Conservation (phyloP, 2,113 vertebrate species). For the Chloroceryle aenea region DNA sequence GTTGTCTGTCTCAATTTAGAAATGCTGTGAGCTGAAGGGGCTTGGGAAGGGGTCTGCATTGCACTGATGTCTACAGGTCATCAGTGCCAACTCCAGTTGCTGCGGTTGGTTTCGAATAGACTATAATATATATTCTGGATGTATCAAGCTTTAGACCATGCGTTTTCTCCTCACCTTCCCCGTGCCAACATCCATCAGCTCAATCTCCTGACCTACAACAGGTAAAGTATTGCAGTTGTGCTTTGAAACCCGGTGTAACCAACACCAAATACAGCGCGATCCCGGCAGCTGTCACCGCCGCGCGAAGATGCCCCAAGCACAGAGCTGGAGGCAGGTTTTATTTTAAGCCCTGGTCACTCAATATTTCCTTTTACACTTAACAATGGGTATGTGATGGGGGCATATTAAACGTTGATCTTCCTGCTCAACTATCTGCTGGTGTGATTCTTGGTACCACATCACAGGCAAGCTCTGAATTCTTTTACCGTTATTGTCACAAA, state of each 20-base stretch:
- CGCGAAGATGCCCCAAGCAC: neutral
- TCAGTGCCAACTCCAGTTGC: neutral
- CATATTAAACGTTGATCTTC: neutral
- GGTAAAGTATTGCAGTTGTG: neutral
- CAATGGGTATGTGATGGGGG: neutral
- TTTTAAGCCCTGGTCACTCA: neutral
- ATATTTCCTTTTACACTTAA: neutral
- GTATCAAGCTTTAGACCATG: neutral
- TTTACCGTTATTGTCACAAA: slow-evolving; percentile 30
- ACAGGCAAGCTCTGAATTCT: neutral
- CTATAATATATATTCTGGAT: neutral
- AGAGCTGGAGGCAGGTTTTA: neutral
- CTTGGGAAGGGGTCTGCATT: neutral
- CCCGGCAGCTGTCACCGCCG: rapidly evolving
- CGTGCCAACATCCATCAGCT: rapidly evolving
- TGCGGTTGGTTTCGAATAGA: neutral
- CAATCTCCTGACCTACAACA: neutral
- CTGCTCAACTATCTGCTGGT: neutral
- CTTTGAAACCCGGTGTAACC: neutral
- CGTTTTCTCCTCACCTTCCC: neutral
- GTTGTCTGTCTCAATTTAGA: neutral
- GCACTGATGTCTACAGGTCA: neutral
- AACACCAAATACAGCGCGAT: rapidly evolving
- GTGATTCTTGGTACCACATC: neutral
- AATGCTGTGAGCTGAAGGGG: rapidly evolving